A percentile compares a stretch with the other conserved stretches of the same genome.
These are phyloP conservation scores for Pseudachorutes palmiensis DNA, from an alignment of 1,140 invertebrate genomes.

Conservation along the genomic window DNA sequence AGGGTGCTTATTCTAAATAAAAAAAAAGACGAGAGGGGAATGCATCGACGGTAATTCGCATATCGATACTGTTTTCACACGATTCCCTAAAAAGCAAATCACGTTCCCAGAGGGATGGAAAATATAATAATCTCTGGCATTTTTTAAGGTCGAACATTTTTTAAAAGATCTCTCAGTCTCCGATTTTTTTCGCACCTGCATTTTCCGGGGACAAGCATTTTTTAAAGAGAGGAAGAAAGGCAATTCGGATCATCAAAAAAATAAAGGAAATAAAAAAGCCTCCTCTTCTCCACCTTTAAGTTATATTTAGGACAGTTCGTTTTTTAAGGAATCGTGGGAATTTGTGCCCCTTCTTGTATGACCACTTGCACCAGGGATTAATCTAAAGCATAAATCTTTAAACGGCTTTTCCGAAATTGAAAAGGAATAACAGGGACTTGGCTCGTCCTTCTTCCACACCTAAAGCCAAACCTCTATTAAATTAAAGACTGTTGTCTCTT, in stretches of 20 bases:
- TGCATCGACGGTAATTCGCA: background rate
- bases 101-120: background rate
- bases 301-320: background rate
- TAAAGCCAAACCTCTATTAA: too few species aligned
- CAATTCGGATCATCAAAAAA: background rate
- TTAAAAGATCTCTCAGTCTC: background rate
- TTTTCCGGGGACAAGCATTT: background rate
- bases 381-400: background rate
- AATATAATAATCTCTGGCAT: background rate
- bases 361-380: background rate
- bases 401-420: background rate
- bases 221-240: background rate
- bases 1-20: background rate
- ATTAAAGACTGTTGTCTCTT: too few species aligned
- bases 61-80: conserved; percentile 9
- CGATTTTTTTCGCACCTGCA: conserved; percentile 9
- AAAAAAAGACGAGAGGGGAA: background rate
- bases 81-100: background rate
- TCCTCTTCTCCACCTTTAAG: background rate
- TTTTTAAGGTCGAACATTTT: background rate
- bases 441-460: too few species aligned
- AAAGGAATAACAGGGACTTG: too few species aligned
- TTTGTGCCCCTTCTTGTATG: background rate
- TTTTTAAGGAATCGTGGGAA: conserved; percentile 11
- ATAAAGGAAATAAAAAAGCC: background rate